A percentile compares a stretch with the other conserved stretches of the same genome.
These are phyloP conservation scores for Harpagifer antarcticus DNA, from an alignment of 2,797 vertebrate genomes.

Conservation along the genomic window DNA sequence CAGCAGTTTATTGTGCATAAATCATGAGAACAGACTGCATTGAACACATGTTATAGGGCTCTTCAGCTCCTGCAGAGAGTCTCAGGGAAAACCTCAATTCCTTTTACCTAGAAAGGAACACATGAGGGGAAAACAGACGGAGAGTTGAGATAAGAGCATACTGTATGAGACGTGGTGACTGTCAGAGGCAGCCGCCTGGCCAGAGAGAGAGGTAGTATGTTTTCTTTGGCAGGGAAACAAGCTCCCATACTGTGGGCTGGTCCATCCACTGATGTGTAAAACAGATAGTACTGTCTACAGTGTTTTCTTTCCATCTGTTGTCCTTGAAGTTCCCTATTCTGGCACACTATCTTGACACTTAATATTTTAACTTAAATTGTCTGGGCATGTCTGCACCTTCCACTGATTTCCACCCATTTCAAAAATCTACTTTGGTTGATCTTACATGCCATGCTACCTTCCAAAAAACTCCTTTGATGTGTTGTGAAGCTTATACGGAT, in stretches of 20 bases:
- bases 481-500: not conserved
- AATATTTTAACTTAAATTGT: conserved; percentile 7
- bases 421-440: conserved; percentile 7
- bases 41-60: conserved; percentile 21
- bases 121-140: conserved; percentile 12
- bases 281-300: conserved; percentile 61
- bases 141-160: conserved; percentile 40
- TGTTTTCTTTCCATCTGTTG: conserved; percentile 56
- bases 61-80: conserved; percentile 30
- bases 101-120: conserved; percentile 39
- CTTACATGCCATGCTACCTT: not conserved
- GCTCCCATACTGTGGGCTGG: conserved; percentile 44
- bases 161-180: conserved; percentile 39
- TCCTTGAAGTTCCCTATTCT: conserved; percentile 27
- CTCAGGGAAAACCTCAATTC: conserved; percentile 39
- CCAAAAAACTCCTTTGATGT: not conserved
- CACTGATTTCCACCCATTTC: conserved; percentile 15
- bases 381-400: conserved; percentile 1
- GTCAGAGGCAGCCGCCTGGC: conserved; percentile 50
- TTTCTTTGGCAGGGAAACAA: conserved; percentile 70
- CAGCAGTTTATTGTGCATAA: conserved; percentile 49
- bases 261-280: conserved; percentile 68
- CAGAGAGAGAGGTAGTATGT: conserved; percentile 42
- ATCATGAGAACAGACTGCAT: conserved; percentile 16
- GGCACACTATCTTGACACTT: not conserved